Evolutionary conservation across 2,797 vertebrate species (phyloP), one percentile per base, ranked within the genome.

Genomic region (Eupleurogrammus muticus): DNA sequence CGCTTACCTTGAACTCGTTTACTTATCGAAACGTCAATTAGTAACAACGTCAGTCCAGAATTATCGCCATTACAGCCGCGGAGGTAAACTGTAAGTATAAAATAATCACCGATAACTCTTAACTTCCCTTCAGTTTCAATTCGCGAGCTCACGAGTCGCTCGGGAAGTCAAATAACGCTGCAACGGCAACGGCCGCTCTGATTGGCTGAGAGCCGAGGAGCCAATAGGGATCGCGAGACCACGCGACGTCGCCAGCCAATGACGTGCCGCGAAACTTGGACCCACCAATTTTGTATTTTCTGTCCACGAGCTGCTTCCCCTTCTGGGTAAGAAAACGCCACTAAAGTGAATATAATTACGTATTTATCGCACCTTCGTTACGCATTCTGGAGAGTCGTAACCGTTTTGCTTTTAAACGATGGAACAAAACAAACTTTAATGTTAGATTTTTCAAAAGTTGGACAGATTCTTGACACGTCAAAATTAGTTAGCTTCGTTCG

Each of bases 81-180:
- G 5, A 4, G 8, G 28, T 34, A 17, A 17, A 62, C 0, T 55
- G 2, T 8, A 13, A 44, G 2, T 48, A 5, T 14, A n/a, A 11
- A 23, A 49, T 0, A 44, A 73, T 75, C 14, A 50, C 3, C 9
- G 20, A 5, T 0, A 54, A 75, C 20, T 48, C 5, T 10, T 40
- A 36, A 38, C 1, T 58, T 62, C 24, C 20, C 2, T 35, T 49
- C 40, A 44, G 16, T 44, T 2, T 11, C 3, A 2, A 34, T 38
- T 84, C 82, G 83, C 75, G 60, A 40, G 4, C 13, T 11, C 51
- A 52, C 8, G 36, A 40, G 17, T 61, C 58, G 2, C 16, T 2
- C 61, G 73, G 62, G 16, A 91, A 95, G 85, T 95, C 92, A 94
- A 95, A 95, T 92, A 94, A 93, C 83, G 92, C 93, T 13, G 73